Conservation (phyloP, 92 coral and sea anemone species). For the Virgularia gustaviana region DNA sequence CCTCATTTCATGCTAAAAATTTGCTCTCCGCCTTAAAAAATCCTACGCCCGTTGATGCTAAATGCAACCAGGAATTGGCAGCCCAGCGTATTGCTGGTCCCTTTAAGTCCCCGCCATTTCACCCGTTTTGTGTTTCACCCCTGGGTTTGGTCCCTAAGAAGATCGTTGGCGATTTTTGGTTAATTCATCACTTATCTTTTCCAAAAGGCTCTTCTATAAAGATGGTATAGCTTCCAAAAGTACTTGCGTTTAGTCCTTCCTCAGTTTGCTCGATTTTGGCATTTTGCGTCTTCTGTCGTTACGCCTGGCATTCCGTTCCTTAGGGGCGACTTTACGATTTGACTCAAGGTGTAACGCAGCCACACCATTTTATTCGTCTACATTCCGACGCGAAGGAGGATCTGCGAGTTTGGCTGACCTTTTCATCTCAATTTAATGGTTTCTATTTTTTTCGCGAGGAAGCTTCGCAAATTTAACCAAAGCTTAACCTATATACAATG, state of each 20-base stretch:
- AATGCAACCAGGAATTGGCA: background rate
- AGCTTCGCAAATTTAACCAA: conserved; percentile 2
- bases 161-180: too few species aligned
- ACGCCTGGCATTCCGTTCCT: conserved; percentile 54
- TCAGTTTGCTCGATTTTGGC: conserved; percentile 46
- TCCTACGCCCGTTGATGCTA: background rate
- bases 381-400: conserved; percentile 40
- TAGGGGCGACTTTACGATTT: conserved; percentile 32
- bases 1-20: background rate
- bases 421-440: too few species aligned
- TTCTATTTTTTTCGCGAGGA: too few species aligned
- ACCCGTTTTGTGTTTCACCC: too few species aligned
- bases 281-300: conserved; percentile 53
- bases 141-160: too few species aligned
- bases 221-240: background rate
- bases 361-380: conserved; percentile 38
- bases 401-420: conserved; percentile 40
- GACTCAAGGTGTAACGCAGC: conserved; percentile 21
- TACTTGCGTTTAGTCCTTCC: conserved; percentile 46
- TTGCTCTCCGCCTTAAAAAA: background rate
- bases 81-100: conserved; percentile 15
- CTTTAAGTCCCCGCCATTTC: too few species aligned
- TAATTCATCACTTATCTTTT: too few species aligned
- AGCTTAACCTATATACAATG: conserved; percentile 19
- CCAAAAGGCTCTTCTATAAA: too few species aligned